Evolutionary conservation across 92 coral and sea anemone species (phyloP), one percentile per base, ranked within the genome.

Genomic region (Parazoanthus atlanticus): DNA sequence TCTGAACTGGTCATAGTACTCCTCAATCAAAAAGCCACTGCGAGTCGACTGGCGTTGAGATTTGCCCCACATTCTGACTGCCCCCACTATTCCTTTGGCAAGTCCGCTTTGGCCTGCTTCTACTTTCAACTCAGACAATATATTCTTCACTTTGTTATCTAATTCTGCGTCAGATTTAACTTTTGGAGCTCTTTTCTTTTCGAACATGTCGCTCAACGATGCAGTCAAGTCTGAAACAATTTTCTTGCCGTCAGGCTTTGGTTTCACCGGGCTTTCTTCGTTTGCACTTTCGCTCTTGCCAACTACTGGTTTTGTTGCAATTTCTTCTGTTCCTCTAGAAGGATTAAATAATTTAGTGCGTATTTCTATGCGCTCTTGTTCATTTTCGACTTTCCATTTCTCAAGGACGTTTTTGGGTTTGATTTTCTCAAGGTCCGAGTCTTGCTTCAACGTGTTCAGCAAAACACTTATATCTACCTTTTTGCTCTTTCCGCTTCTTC

Each of bases 31-130:
- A 88, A 40, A 47, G 5, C 87, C 83, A 8, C 72, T 81, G 81
- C 29, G 88, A 78, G 84, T 78, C 88, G 49, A 43, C 49, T 83
- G 34, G 89, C 74, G 82, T 32, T 86, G n/a, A 23, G 89, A 76
- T 76, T 90, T 90, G 6, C 96, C 98, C 98, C 98, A 95, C 29
- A 86, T 87, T 52, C 93, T 92, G 1, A 89, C 98, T 1, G 96
- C 94, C 11, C 96, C 93, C 43, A 95, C 91, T 34, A 95, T 90
- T 30, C 89, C 94, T 80, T 88, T 90, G 23, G 98, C 86, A 52
- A 94, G 91, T 73, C 93, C 91, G 46, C 90, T 67, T 81, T 91
- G 90, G 26, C 88, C 89, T 46, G 96, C 54, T 74, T 91, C 94
- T 0, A 95, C 92, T 67, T 93, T 90, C 31, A 95, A 86, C 88